Evolutionary conservation across 2,113 vertebrate species (phyloP).

Genomic region (Corvus moneduloides): DNA sequence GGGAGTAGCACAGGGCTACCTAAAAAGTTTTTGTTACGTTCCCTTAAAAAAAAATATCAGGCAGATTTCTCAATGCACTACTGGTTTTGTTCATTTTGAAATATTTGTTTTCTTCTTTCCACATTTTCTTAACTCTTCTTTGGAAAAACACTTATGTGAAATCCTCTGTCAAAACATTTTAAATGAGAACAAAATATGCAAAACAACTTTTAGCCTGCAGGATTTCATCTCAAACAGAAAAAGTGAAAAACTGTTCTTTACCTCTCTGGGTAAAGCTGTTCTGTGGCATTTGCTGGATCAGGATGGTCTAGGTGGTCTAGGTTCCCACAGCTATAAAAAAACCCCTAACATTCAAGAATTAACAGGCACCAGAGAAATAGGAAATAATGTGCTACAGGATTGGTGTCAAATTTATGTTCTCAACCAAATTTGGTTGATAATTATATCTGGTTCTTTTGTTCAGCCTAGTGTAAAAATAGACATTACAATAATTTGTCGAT

Average conservation of each 20-base stretch:
- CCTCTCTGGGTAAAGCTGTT: neutral
- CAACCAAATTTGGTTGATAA: neutral
- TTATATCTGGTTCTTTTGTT: neutral
- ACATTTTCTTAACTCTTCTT: neutral
- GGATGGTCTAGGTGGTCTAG: neutral
- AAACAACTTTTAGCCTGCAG: neutral
- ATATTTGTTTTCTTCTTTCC: neutral
- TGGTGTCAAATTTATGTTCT: neutral
- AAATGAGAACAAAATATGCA: neutral
- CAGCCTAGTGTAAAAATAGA: neutral
- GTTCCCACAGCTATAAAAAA: neutral
- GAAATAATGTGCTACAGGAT: neutral
- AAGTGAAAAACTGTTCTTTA: neutral
- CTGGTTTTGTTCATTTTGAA: neutral
- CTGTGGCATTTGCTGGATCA: neutral
- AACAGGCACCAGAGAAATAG: neutral
- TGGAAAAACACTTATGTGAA: neutral
- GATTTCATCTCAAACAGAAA: neutral
- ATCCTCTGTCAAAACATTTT: neutral
- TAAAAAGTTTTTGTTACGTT: neutral
- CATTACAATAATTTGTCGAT: neutral
- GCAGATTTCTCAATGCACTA: neutral
- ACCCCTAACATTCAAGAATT: neutral
- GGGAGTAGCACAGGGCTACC: neutral
- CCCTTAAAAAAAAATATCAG: neutral